A percentile compares a stretch with the other conserved stretches of the same genome.
Evolutionary conservation across 2,113 vertebrate genomes (phyloP).

Genomic region (Triplophysa dalaica): DNA sequence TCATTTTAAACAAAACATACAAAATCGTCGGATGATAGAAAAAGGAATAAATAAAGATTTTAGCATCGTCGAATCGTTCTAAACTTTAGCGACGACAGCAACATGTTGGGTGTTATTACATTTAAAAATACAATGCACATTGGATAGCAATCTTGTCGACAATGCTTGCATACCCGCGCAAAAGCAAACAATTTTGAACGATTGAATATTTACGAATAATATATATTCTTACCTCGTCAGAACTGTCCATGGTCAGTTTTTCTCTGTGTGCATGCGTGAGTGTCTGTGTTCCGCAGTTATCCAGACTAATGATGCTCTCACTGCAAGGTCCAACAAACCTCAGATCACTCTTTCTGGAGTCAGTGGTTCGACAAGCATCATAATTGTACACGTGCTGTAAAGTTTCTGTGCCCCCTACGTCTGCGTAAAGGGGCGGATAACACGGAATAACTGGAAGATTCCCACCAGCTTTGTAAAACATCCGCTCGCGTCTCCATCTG

Average conservation of each 20-base stretch:
- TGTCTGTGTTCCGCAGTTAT: conserved; percentile 42
- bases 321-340: conserved; percentile 47
- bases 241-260: neutral
- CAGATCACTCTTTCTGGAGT: conserved; percentile 76
- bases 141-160: too few species aligned
- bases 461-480: conserved; percentile 49
- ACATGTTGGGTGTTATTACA: too few species aligned
- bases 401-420: conserved; percentile 53
- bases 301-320: conserved; percentile 51
- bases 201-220: neutral
- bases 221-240: conserved; percentile 9
- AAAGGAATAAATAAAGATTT: too few species aligned
- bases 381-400: conserved; percentile 57
- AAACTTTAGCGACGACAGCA: too few species aligned
- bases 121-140: too few species aligned
- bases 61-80: too few species aligned
- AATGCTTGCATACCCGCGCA: too few species aligned
- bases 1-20: too few species aligned
- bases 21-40: too few species aligned
- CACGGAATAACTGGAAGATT: conserved; percentile 57
- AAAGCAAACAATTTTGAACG: too few species aligned
- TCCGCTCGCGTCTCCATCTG: conserved; percentile 78
- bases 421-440: conserved; percentile 57
- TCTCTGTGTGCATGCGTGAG: conserved; percentile 27
- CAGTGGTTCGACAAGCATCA: conserved; percentile 78